phyloP scores from a whole-genome alignment of 1,140 invertebrate species.

The Pristionchus pacificus region DNA sequence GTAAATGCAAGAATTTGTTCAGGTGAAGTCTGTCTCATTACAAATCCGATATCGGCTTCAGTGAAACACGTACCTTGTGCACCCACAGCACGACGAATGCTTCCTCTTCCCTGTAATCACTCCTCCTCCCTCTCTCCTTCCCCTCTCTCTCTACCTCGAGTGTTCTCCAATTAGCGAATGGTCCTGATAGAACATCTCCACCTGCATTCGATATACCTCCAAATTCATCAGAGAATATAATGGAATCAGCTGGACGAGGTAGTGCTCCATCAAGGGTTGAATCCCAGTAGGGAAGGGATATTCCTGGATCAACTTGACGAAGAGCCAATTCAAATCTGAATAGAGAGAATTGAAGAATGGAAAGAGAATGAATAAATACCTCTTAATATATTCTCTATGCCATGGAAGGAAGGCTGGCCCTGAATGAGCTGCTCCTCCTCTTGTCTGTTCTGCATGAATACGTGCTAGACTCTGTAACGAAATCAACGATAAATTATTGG shows the following conservation, averaged over 20 bases:
- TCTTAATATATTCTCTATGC: constrained; percentile 37
- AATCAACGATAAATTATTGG: neutral
- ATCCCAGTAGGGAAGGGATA: constrained; percentile 58
- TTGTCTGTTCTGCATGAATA: constrained; percentile 32
- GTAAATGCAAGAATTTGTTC: constrained; percentile 37
- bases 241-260: constrained; percentile 42
- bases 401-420: constrained; percentile 41
- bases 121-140: neutral
- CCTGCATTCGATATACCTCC: constrained; percentile 27
- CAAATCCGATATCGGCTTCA: constrained; percentile 34
- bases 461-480: constrained; percentile 20
- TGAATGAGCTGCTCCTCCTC: constrained; percentile 36
- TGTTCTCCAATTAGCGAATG: constrained; percentile 37
- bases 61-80: constrained; percentile 21
- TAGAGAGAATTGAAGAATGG: constrained; percentile 40
- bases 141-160: constrained; percentile 6
- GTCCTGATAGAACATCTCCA: constrained; percentile 27
- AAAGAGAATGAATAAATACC: constrained; percentile 37
- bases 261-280: constrained; percentile 53
- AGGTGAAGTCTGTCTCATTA: constrained; percentile 29
- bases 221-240: constrained; percentile 53
- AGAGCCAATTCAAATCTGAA: constrained; percentile 44
- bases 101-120: constrained; percentile 18
- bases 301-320: constrained; percentile 35
- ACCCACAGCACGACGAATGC: constrained; percentile 29